Conservation (phyloP, 2,888 invertebrate species). For the Branchellion lobata region DNA sequence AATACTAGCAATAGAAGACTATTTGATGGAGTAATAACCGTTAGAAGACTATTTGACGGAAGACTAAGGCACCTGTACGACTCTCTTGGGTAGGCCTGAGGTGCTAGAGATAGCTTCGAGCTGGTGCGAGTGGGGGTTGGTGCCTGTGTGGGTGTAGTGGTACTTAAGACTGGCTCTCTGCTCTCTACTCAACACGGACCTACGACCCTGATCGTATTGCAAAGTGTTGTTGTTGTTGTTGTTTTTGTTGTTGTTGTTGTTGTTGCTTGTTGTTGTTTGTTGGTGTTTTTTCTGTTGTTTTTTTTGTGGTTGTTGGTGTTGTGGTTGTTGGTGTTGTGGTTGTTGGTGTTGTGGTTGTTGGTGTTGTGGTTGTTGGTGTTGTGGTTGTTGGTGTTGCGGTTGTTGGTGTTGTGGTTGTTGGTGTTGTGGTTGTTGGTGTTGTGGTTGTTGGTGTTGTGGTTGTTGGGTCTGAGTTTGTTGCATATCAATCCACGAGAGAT, state of each 20-base stretch:
- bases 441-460: too few species aligned
- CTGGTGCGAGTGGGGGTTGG: slow-evolving; percentile 28
- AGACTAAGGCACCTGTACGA: slow-evolving; percentile 28
- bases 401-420: too few species aligned
- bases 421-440: too few species aligned
- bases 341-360: too few species aligned
- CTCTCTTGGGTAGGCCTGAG: slow-evolving; percentile 33
- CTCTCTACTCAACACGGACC: slow-evolving; percentile 42
- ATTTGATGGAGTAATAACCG: too few species aligned
- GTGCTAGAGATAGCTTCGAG: slow-evolving; percentile 30
- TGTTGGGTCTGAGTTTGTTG: too few species aligned
- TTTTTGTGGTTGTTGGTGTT: too few species aligned
- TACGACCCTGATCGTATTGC: slow-evolving; percentile 39
- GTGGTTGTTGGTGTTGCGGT: too few species aligned
- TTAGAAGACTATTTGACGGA: not conserved
- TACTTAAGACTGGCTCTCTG: slow-evolving; percentile 35
- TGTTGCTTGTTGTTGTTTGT: not conserved
- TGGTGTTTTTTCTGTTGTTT: not conserved
- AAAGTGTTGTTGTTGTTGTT: not conserved
- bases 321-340: too few species aligned
- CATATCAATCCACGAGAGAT: too few species aligned
- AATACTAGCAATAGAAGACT: too few species aligned
- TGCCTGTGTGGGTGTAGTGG: slow-evolving; percentile 5
- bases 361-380: too few species aligned
- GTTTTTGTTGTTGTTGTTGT: not conserved